These are phyloP conservation scores for Temnothorax nylanderi DNA, from an alignment of 1,140 invertebrate genomes.

Conservation along the genomic window DNA sequence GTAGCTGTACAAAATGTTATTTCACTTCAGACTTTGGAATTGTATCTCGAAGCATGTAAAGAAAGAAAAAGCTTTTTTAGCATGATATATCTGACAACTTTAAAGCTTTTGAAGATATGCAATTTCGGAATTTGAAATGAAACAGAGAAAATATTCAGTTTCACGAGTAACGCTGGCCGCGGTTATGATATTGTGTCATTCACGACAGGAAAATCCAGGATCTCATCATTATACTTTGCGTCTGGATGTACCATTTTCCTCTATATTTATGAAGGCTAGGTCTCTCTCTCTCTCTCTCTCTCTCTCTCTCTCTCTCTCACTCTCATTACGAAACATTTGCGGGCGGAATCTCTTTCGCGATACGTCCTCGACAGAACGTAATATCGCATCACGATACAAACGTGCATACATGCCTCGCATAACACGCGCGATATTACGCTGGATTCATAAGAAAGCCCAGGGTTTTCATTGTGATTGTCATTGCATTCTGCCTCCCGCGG, in stretches of 20 bases:
- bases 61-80: not conserved
- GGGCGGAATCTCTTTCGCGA: not conserved
- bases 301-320: not conserved
- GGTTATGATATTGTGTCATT: constrained; percentile 26
- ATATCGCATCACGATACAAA: constrained; percentile 40
- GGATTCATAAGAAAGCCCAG: constrained; percentile 22
- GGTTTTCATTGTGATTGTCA: constrained; percentile 2
- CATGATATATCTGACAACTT: not conserved
- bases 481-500: not conserved
- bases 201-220: constrained; percentile 27
- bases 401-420: not conserved
- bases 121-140: constrained; percentile 32
- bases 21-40: not conserved
- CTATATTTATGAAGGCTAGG: constrained; percentile 32
- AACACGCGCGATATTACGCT: constrained; percentile 9
- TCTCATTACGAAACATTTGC: constrained; percentile 33
- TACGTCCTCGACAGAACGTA: constrained; percentile 9
- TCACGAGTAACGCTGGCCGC: not conserved
- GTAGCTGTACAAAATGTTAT: not conserved
- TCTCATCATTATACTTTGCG: constrained; percentile 24
- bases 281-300: not conserved
- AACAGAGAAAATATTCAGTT: constrained; percentile 18
- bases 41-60: not conserved
- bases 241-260: constrained; percentile 24
- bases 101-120: constrained; percentile 10